phyloP scores from a whole-genome alignment of 1,140 invertebrate genomes.

The Pseudoatta argentina region DNA sequence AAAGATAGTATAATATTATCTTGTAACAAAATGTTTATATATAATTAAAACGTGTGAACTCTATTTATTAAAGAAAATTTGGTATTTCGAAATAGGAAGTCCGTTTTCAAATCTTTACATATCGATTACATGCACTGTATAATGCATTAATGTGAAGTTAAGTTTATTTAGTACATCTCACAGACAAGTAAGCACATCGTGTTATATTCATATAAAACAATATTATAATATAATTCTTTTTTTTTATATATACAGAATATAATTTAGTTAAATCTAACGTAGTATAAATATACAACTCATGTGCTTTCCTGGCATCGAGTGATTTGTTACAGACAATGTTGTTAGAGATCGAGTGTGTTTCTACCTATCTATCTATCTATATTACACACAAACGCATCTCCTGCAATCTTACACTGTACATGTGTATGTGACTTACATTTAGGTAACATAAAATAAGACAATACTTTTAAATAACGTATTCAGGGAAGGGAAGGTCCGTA shows the following conservation, averaged over 20 bases:
- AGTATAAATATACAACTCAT: slow-evolving; percentile 74
- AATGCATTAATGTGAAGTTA: slow-evolving; percentile 40
- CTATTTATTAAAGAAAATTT: slow-evolving; percentile 38
- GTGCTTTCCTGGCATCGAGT: slow-evolving; percentile 57
- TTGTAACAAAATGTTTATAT: slow-evolving; percentile 43
- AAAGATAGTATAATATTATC: slow-evolving; percentile 28
- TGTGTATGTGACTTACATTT: slow-evolving; percentile 46
- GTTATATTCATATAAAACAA: slow-evolving; percentile 68
- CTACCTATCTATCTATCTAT: slow-evolving; percentile 55
- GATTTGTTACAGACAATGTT: slow-evolving; percentile 57
- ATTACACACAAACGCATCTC: slow-evolving; percentile 69
- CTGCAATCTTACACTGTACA: slow-evolving; percentile 69
- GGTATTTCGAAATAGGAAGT: slow-evolving; percentile 16
- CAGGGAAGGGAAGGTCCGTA: background rate
- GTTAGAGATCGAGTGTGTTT: slow-evolving; percentile 49
- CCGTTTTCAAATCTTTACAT: slow-evolving; percentile 17
- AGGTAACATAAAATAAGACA: slow-evolving; percentile 62
- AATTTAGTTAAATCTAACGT: slow-evolving; percentile 70
- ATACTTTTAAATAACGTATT: slow-evolving; percentile 58
- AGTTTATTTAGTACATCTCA: slow-evolving; percentile 57
- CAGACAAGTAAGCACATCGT: slow-evolving; percentile 58
- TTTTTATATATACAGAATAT: slow-evolving; percentile 72
- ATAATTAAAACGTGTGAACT: slow-evolving; percentile 11
- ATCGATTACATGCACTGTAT: slow-evolving; percentile 27
- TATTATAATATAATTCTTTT: slow-evolving; percentile 61